phyloP scores from a whole-genome alignment of 2,113 vertebrate species.

The Crypturellus undulatus region DNA sequence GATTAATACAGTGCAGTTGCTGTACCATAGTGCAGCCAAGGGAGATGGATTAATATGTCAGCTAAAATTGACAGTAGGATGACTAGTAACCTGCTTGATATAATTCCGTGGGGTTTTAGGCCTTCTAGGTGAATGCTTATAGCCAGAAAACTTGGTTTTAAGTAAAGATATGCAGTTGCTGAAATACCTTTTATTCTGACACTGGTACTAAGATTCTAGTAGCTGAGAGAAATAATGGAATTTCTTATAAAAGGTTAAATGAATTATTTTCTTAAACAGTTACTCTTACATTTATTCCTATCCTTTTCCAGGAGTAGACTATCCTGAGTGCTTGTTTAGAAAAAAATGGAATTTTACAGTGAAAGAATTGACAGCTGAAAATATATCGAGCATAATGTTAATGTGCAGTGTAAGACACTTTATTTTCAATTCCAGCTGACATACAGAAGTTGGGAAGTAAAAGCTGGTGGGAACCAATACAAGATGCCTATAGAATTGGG shows the following conservation, averaged over 20 bases:
- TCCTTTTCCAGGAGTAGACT: neutral
- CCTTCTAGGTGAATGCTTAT: conserved; percentile 49
- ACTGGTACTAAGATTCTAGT: neutral
- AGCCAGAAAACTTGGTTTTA: neutral
- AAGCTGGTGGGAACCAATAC: neutral
- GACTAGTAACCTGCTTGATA: conserved; percentile 54
- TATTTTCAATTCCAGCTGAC: neutral
- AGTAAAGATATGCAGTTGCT: conserved; percentile 4
- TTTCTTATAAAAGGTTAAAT: neutral
- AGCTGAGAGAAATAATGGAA: neutral
- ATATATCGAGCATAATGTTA: neutral
- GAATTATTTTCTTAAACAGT: neutral
- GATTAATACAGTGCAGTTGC: conserved; percentile 59
- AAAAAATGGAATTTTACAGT: neutral
- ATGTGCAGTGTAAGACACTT: neutral
- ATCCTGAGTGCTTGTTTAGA: neutral
- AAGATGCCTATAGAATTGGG: neutral
- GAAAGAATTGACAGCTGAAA: neutral
- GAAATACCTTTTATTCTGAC: conserved; percentile 13
- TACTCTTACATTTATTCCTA: neutral
- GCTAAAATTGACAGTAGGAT: conserved; percentile 71
- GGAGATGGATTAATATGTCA: conserved; percentile 78
- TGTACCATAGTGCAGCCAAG: conserved; percentile 47
- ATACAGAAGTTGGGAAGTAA: neutral
- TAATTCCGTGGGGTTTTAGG: conserved; percentile 60